Evolutionary conservation across 2,888 invertebrate species (phyloP).

Genomic region (Tholera decimalis): DNA sequence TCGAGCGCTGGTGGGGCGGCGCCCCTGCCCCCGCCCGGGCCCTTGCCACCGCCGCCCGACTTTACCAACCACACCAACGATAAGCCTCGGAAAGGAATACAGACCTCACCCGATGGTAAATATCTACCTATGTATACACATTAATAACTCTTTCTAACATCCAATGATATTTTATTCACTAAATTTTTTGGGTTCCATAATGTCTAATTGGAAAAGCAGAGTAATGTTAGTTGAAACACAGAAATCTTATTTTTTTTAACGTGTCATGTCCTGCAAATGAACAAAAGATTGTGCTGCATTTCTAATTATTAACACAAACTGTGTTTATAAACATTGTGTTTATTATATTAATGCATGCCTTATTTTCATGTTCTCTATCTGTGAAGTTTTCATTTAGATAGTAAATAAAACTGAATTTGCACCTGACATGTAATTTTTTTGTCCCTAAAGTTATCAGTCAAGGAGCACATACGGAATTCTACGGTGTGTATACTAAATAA

Average conservation of each 20-base stretch:
- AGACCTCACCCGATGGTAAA: slow-evolving; percentile 98
- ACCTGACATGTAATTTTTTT: slow-evolving; percentile 76
- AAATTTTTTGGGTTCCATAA: slow-evolving; percentile 20
- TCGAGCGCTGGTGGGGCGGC: slow-evolving; percentile 91
- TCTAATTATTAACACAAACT: slow-evolving; percentile 34
- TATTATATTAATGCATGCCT: slow-evolving; percentile 50
- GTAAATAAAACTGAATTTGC: slow-evolving; percentile 59
- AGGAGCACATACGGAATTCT: slow-evolving; percentile 86
- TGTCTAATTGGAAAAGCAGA: slow-evolving; percentile 2
- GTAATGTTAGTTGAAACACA: slow-evolving; percentile 2
- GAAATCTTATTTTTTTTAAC: slow-evolving; percentile 29
- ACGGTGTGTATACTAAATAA: slow-evolving; percentile 83
- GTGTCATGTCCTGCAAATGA: slow-evolving; percentile 14
- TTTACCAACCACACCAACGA: slow-evolving; percentile 83
- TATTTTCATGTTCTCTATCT: slow-evolving; percentile 40
- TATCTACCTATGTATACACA: slow-evolving; percentile 6
- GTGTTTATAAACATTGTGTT: slow-evolving; percentile 27
- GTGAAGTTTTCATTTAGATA: slow-evolving; percentile 57
- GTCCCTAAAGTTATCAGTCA: slow-evolving; percentile 85
- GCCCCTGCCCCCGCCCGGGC: slow-evolving; percentile 66
- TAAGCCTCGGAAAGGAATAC: slow-evolving; percentile 96
- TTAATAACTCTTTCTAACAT: slow-evolving; percentile 2
- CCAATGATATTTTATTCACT: slow-evolving; percentile 29
- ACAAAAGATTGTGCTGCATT: slow-evolving; percentile 44
- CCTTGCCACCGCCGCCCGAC: slow-evolving; percentile 69